These are phyloP conservation scores for Anser cygnoides DNA, from an alignment of 2,113 vertebrate species.

Conservation along the genomic window DNA sequence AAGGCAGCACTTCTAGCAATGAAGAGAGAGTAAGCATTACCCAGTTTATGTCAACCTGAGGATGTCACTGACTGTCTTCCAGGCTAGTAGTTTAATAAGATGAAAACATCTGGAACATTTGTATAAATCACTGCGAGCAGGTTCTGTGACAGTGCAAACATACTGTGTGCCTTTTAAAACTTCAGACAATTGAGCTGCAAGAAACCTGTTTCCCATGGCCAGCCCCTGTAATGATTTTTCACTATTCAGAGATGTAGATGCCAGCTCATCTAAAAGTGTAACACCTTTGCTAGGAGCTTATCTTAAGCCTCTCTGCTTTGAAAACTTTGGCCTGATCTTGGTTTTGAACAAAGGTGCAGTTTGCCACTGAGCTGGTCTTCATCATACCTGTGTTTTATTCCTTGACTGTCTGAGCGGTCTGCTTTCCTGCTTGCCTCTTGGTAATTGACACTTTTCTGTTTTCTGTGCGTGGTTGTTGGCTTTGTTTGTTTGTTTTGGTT, in stretches of 20 bases:
- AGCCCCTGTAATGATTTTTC: not conserved
- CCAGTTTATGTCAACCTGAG: not conserved
- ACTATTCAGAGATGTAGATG: not conserved
- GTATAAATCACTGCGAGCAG: not conserved
- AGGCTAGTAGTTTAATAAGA: not conserved
- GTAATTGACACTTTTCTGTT: not conserved
- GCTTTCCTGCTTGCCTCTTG: not conserved
- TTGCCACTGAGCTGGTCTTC: not conserved
- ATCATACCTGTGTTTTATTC: not conserved
- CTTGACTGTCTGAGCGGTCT: not conserved
- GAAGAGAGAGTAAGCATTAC: not conserved
- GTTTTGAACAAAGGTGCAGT: not conserved
- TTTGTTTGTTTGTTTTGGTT: no score
- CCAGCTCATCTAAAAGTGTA: not conserved
- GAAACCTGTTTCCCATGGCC: not conserved
- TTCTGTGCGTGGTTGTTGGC: no score
- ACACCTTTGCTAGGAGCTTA: not conserved
- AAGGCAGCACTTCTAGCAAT: not conserved
- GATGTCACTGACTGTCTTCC: not conserved
- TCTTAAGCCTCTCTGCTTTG: not conserved
- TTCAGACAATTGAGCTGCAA: not conserved
- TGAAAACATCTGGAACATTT: not conserved
- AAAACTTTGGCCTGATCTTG: not conserved
- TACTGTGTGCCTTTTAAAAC: not conserved
- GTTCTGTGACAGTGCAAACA: fast-evolving